These are phyloP conservation scores for Metellina segmentata DNA, from an alignment of 2,888 invertebrate genomes.

Conservation along the genomic window DNA sequence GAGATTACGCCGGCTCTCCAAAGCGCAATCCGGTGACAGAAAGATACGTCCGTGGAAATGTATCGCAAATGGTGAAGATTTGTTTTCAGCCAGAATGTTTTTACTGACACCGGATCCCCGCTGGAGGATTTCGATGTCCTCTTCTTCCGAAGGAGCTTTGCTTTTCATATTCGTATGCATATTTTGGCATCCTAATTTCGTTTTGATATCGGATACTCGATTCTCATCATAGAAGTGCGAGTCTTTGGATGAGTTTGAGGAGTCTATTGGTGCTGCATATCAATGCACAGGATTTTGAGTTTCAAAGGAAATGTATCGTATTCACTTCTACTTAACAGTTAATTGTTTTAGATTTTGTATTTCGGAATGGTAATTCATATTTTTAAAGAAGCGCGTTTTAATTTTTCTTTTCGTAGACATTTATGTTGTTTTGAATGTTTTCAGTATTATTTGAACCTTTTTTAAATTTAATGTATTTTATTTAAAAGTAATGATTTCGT, in stretches of 20 bases:
- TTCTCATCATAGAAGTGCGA: not conserved
- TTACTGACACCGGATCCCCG: slow-evolving; percentile 39
- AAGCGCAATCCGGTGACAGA: slow-evolving; percentile 44
- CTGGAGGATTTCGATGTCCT: not conserved
- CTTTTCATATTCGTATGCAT: not conserved
- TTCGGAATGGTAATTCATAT: no score
- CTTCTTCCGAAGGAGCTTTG: not conserved
- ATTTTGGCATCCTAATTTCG: not conserved
- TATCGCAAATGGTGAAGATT: slow-evolving; percentile 67
- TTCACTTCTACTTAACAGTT: no score
- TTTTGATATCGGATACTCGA: not conserved
- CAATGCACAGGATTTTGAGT: not conserved
- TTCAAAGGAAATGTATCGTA: not conserved
- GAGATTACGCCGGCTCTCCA: slow-evolving; percentile 58
- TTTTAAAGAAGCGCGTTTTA: no score
- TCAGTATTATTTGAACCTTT: no score
- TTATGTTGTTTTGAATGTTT: no score
- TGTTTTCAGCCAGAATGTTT: slow-evolving; percentile 55
- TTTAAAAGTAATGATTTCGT: no score
- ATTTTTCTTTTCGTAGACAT: no score
- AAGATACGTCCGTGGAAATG: slow-evolving; percentile 60
- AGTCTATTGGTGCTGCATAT: not conserved
- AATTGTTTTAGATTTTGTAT: no score
- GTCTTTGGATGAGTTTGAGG: not conserved
- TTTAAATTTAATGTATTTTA: no score